These are phyloP conservation scores for Pycnomerus fuliginosus DNA, from an alignment of 2,888 invertebrate species.

Conservation along the genomic window DNA sequence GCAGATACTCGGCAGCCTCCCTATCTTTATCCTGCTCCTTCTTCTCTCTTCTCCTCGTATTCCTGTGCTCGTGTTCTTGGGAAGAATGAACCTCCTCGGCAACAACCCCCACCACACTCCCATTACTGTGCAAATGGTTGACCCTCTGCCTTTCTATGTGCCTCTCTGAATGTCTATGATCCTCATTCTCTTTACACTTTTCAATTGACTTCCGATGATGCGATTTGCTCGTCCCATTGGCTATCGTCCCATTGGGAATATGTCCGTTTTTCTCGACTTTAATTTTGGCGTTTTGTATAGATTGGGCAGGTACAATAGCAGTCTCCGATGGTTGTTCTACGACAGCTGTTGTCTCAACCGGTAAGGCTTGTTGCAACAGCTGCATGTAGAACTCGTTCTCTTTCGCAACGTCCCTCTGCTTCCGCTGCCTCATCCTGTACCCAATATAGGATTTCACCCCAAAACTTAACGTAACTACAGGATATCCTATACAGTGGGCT, in stretches of 20 bases:
- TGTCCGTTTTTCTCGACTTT: slow-evolving; percentile 48
- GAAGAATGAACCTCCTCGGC: slow-evolving; percentile 29
- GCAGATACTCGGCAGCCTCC: slow-evolving; percentile 54
- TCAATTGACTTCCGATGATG: slow-evolving; percentile 57
- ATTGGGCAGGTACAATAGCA: slow-evolving; percentile 32
- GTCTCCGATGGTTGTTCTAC: slow-evolving; percentile 45
- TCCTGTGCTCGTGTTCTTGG: slow-evolving; percentile 16
- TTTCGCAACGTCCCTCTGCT: slow-evolving; percentile 90
- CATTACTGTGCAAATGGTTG: slow-evolving; percentile 46
- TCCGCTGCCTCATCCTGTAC: slow-evolving; percentile 84
- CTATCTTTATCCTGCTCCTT: slow-evolving; percentile 54
- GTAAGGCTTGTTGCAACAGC: slow-evolving; percentile 87
- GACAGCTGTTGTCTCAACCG: slow-evolving; percentile 56
- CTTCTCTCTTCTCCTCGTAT: slow-evolving; percentile 44
- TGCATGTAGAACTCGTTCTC: slow-evolving; percentile 95
- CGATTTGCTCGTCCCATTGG: slow-evolving; percentile 53
- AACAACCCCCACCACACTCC: slow-evolving; percentile 40
- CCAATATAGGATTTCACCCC: slow-evolving; percentile 91
- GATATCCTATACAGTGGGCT: slow-evolving; percentile 73
- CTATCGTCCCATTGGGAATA: slow-evolving; percentile 47
- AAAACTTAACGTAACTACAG: slow-evolving; percentile 75
- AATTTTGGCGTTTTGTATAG: slow-evolving; percentile 33
- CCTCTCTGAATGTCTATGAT: slow-evolving; percentile 34
- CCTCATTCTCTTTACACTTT: slow-evolving; percentile 42
- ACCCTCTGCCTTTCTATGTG: slow-evolving; percentile 33